Percentiles rank a stretch among this genome's conserved stretches.
Evolutionary conservation across 2,797 vertebrate species (phyloP).

Genomic region (Coracias cyanogaster): DNA sequence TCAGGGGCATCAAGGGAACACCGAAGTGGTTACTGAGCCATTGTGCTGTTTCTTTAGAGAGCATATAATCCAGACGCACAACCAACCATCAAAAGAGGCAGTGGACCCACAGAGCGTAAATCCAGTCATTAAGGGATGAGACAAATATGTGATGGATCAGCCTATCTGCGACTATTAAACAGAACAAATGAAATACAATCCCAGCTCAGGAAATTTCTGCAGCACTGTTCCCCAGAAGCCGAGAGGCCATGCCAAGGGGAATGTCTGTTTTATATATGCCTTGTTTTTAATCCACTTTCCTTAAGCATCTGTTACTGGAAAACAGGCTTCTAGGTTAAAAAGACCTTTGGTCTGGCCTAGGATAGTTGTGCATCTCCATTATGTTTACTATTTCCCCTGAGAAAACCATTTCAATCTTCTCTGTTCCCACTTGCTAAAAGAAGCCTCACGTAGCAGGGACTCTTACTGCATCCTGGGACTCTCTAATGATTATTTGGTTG

Average conservation of each 20-base stretch:
- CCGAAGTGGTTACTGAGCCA: background rate
- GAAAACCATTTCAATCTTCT: background rate
- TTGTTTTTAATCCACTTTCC: slow-evolving; percentile 55
- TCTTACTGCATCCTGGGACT: background rate
- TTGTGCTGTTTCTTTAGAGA: too few relatives aligned
- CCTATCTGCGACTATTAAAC: background rate
- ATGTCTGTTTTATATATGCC: slow-evolving; percentile 27
- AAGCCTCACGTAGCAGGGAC: accelerated
- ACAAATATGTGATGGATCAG: background rate
- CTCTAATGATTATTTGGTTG: background rate
- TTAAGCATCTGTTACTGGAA: slow-evolving; percentile 57
- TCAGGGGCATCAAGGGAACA: too few relatives aligned
- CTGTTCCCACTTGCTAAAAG: background rate
- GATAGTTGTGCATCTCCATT: background rate
- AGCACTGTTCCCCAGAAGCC: slow-evolving; percentile 17
- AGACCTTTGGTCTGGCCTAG: slow-evolving; percentile 28
- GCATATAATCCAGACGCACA: background rate
- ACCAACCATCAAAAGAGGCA: background rate
- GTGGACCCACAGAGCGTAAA: background rate
- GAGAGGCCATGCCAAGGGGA: background rate
- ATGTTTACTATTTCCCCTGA: background rate
- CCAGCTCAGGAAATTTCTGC: slow-evolving; percentile 24
- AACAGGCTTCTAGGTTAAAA: slow-evolving; percentile 28
- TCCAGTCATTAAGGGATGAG: background rate
- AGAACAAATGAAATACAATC: background rate